Evolutionary conservation across 2,888 invertebrate species (phyloP), one percentile per base, ranked within the genome.

Genomic region (Eilema caniola): DNA sequence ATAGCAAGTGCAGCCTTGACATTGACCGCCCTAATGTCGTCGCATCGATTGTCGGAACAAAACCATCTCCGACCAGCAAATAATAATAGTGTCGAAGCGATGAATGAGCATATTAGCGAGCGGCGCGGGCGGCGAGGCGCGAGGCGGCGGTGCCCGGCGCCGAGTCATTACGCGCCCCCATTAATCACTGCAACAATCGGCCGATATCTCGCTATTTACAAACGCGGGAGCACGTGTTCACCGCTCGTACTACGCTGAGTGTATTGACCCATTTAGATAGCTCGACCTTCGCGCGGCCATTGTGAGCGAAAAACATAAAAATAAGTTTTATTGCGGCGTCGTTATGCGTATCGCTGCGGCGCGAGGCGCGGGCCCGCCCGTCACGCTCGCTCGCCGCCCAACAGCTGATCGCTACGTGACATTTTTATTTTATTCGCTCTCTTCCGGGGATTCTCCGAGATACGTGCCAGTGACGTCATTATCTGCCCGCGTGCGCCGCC

Each of bases 191-290:
- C 95, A 95, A 95, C 95, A 95, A 95, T 95, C 95, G 94, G 93
- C 94, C 95, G 95, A 95, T 95, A 95, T 95, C 95, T 95, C 93
- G 95, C 94, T 95, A 95, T 95, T 95, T 95, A 95, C 95, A 95
- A 95, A 93, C 95, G 94, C 92, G 93, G 92, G 93, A 94, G 94
- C 95, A 94, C 94, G 94, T 94, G 95, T 90, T 93, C 92, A 83
- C 88, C 88, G 93, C 92, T 91, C 95, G 95, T 94, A 95, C 91
- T 94, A 94, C 95, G 92, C 90, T 85, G 94, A 94, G 95, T 94
- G 95, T 95, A 95, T 95, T 95, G 95, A 95, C 95, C 95, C 94
- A 95, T 95, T 95, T 95, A 95, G 95, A 95, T 95, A 95, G 94
- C 93, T 93, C 95, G 95, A 95, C 95, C 95, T 95, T 95, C 95